These are phyloP conservation scores for Meloe dianella DNA, from an alignment of 2,888 invertebrate species.

Conservation along the genomic window DNA sequence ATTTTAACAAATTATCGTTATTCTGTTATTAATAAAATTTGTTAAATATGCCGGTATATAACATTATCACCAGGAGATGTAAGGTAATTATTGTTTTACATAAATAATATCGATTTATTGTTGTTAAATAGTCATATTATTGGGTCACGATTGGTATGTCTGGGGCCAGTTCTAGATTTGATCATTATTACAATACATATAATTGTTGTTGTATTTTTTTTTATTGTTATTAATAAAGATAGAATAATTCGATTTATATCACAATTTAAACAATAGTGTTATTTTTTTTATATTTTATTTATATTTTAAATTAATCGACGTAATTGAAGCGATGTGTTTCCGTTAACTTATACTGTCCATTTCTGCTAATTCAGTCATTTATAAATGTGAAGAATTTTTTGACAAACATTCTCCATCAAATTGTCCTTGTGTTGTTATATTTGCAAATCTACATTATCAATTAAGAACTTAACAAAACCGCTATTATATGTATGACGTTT, in stretches of 20 bases:
- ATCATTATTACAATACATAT: constrained; percentile 7
- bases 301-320: constrained; percentile 1
- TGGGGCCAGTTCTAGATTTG: constrained; percentile 8
- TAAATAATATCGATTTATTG: constrained; percentile 8
- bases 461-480: constrained; percentile 34
- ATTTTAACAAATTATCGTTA: background rate
- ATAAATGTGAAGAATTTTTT: background rate
- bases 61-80: constrained; percentile 67
- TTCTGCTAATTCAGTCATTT: background rate
- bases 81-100: constrained; percentile 59
- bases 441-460: constrained; percentile 32
- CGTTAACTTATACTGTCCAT: background rate
- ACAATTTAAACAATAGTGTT: constrained; percentile 2
- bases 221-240: background rate
- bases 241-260: constrained; percentile 1
- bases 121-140: background rate
- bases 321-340: constrained; percentile 7
- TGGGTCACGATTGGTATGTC: constrained; percentile 10
- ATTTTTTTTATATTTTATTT: background rate
- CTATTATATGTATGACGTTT: constrained; percentile 33
- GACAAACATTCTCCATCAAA: background rate
- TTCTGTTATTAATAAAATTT: constrained; percentile 22
- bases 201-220: background rate
- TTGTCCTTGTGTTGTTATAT: constrained; percentile 16
- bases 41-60: constrained; percentile 66